Evolutionary conservation across 2,113 vertebrate genomes (phyloP).

Genomic region (Isichthys henryi): DNA sequence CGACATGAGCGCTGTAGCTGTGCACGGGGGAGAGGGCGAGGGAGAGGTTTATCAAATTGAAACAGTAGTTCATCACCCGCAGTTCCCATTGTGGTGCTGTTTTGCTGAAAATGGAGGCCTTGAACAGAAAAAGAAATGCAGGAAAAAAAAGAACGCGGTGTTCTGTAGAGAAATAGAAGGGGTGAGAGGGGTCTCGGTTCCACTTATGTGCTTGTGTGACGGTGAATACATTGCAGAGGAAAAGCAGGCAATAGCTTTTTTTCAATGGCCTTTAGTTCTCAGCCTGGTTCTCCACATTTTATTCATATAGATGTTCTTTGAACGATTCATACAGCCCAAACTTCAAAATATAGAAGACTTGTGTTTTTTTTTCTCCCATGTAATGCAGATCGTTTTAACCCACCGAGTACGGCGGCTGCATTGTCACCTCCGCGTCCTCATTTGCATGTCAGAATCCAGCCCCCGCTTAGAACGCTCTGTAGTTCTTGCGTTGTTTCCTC

Average conservation of each 20-base stretch:
- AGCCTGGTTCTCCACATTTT: background rate
- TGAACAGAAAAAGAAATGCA: constrained; percentile 1
- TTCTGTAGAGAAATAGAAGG: constrained; percentile 16
- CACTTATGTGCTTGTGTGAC: constrained; percentile 33
- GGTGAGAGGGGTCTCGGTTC: constrained; percentile 31
- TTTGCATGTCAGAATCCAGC: background rate
- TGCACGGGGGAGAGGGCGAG: constrained; percentile 11
- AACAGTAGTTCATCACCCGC: constrained; percentile 20
- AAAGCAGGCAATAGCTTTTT: background rate
- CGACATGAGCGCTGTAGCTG: constrained; percentile 22
- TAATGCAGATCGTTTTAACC: background rate
- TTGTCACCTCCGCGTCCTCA: background rate
- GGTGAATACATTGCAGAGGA: constrained; percentile 27
- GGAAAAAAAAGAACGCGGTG: background rate
- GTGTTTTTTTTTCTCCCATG: background rate
- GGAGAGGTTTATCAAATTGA: constrained; percentile 31
- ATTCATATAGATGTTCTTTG: background rate
- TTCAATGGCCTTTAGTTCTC: background rate
- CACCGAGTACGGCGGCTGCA: background rate
- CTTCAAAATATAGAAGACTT: background rate
- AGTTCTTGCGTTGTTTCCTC: background rate
- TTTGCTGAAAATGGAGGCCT: constrained; percentile 7
- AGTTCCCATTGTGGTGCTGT: background rate
- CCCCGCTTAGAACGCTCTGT: background rate
- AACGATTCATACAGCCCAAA: background rate